Evolutionary conservation across 2,797 vertebrate genomes (phyloP).

Genomic region (Sternarchorhynchus goeldii): DNA sequence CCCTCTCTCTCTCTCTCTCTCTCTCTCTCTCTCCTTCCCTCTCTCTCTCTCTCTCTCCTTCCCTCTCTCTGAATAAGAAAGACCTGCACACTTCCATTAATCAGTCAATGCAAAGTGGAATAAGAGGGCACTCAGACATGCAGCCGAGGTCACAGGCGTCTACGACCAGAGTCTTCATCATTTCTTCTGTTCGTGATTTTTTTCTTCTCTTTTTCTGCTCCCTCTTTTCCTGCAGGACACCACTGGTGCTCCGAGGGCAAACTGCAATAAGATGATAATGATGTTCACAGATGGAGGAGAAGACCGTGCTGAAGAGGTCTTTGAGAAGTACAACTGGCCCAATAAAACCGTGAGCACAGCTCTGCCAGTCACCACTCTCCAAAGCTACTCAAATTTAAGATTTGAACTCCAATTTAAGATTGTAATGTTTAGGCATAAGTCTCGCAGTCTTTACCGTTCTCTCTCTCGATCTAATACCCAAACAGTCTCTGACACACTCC

Average conservation of each 20-base stretch:
- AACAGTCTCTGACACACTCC: too few relatives aligned
- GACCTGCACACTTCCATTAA: constrained; percentile 9
- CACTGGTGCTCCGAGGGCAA: constrained; percentile 90
- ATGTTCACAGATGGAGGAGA: constrained; percentile 99
- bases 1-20: not conserved
- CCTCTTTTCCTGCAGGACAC: constrained; percentile 72
- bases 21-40: constrained; percentile 14
- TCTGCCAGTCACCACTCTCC: not conserved
- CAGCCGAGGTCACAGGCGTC: constrained; percentile 22
- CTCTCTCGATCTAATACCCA: too few relatives aligned
- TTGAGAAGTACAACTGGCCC: constrained; percentile 98
- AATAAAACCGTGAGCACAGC: constrained; percentile 86
- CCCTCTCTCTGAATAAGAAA: constrained; percentile 21
- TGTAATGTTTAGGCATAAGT: too few relatives aligned
- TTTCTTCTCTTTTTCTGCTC: constrained; percentile 20
- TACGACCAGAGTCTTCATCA: constrained; percentile 21
- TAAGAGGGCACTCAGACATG: constrained; percentile 23
- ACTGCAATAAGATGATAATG: constrained; percentile 99
- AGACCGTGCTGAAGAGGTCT: constrained; percentile 95
- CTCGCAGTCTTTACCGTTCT: too few relatives aligned
- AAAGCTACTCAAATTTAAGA: not conserved
- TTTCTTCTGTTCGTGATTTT: constrained; percentile 41
- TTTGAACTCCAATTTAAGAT: too few relatives aligned
- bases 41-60: not conserved
- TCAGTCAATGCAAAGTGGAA: constrained; percentile 5